Percentiles rank a stretch among this genome's conserved stretches.
phyloP scores from a whole-genome alignment of 2,888 invertebrate species.

The Macaria notata region DNA sequence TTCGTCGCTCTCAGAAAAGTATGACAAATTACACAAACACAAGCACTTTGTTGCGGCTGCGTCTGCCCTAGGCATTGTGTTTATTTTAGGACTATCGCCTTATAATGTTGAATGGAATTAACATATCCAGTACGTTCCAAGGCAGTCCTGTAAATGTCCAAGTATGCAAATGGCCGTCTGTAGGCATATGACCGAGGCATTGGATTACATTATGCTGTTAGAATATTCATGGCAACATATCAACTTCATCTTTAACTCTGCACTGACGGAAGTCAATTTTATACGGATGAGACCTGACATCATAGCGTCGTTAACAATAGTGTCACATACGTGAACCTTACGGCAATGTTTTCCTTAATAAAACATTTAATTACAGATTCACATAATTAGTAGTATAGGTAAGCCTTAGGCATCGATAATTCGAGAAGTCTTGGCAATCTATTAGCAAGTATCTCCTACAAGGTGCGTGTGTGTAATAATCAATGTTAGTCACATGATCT shows the following conservation, averaged over 20 bases:
- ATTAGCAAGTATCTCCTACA: constrained; percentile 3
- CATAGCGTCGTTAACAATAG: too few species aligned
- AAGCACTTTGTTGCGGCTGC: not conserved
- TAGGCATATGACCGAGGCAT: constrained; percentile 14
- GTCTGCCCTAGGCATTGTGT: not conserved
- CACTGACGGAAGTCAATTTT: constrained; percentile 1
- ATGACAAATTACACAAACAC: not conserved
- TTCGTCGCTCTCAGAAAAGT: constrained; percentile 6
- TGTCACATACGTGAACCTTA: not conserved
- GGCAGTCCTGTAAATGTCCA: constrained; percentile 11
- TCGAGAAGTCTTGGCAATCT: constrained; percentile 5
- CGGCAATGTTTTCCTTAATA: too few species aligned
- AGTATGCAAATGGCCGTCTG: constrained; percentile 14
- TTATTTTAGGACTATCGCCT: constrained; percentile 4
- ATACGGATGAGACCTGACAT: too few species aligned
- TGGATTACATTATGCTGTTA: constrained; percentile 11
- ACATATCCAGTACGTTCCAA: constrained; percentile 7
- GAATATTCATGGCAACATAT: constrained; percentile 19
- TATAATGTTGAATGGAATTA: constrained; percentile 9
- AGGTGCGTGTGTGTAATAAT: constrained; percentile 12
- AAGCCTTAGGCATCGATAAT: not conserved
- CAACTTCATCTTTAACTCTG: constrained; percentile 8
- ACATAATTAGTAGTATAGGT: too few species aligned
- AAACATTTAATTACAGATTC: too few species aligned
- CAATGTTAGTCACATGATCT: not conserved